Evolutionary conservation across 2,888 invertebrate genomes (phyloP).

Genomic region (Dynastes grantii): DNA sequence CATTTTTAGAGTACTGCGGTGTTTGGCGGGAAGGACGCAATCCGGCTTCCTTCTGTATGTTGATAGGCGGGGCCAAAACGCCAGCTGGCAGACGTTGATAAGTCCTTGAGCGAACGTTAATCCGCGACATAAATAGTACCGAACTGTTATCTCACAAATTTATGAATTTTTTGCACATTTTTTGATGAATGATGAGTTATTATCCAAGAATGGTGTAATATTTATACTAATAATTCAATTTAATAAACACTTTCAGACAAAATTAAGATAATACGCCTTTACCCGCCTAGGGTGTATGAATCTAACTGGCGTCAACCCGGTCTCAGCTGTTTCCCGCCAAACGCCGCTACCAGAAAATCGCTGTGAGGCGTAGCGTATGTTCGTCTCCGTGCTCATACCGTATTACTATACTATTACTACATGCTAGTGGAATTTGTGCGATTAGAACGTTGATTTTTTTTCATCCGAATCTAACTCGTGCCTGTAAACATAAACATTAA

Average conservation of each 20-base stretch:
- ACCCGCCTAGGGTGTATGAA: constrained; percentile 66
- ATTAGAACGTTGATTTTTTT: constrained; percentile 48
- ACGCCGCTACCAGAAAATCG: constrained; percentile 78
- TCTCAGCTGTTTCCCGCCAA: constrained; percentile 83
- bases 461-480: constrained; percentile 49
- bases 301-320: constrained; percentile 71
- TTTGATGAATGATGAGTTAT: constrained; percentile 43
- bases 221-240: neutral
- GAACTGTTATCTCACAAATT: constrained; percentile 57
- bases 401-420: constrained; percentile 46
- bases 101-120: constrained; percentile 67
- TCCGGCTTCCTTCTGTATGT: constrained; percentile 63
- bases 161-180: constrained; percentile 48
- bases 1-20: constrained; percentile 59
- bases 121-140: constrained; percentile 70
- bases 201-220: neutral
- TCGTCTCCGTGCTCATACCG: constrained; percentile 67
- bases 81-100: constrained; percentile 76
- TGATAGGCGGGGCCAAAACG: constrained; percentile 72
- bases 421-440: constrained; percentile 60
- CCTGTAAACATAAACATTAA: constrained; percentile 42
- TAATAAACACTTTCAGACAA: neutral
- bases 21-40: constrained; percentile 64
- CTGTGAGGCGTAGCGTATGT: constrained; percentile 74
- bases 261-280: constrained; percentile 43